Evolutionary conservation across 2,888 invertebrate species (phyloP), one percentile per base, ranked within the genome.

Genomic region (Pasiphila rectangulata): DNA sequence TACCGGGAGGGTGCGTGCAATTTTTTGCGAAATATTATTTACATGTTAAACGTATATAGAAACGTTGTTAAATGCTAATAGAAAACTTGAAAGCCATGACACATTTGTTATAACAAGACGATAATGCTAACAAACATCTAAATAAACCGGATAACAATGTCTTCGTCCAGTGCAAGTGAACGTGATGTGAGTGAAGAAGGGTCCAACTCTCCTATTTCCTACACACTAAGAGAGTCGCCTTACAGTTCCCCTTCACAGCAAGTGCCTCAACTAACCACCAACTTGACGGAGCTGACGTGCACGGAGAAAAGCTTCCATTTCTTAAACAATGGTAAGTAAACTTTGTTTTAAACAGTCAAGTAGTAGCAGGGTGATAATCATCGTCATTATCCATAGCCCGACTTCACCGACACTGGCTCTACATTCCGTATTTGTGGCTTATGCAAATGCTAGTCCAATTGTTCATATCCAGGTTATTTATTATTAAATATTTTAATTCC

Each of bases 201-300:
- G 23, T 79, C 79, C 0, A 76, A 67, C 51, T 81, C 83, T 20
- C 82, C 83, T 1, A 58, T 63, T 36, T 73, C 77, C 0, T 72
- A 68, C 39, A 56, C 58, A 32, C 54, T 29, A 25, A 54, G 54
- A 54, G 76, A 75, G 7, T 78, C 81, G 21, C 80, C 83, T 0
- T 68, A 72, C 23, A 77, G 76, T 52, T 86, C 86, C 0, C 85
- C 86, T 0, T 75, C 77, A 2, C 86, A 84, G 48, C 79, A 80
- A 57, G 83, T 84, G 16, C 83, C 84, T 7, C 78, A 83, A 17
- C 59, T 84, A 1, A 70, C 78, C 0, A 71, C 62, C 21, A 70
- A 67, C n/a, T 62, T 84, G 46, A 78, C 72, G 1, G 80, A 69
- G 12, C 61, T 84, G 1, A 63, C 69, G 7, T 84, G 80, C 55